These are phyloP conservation scores for Andrena camellia DNA, from an alignment of 2,888 invertebrate species.

Conservation along the genomic window DNA sequence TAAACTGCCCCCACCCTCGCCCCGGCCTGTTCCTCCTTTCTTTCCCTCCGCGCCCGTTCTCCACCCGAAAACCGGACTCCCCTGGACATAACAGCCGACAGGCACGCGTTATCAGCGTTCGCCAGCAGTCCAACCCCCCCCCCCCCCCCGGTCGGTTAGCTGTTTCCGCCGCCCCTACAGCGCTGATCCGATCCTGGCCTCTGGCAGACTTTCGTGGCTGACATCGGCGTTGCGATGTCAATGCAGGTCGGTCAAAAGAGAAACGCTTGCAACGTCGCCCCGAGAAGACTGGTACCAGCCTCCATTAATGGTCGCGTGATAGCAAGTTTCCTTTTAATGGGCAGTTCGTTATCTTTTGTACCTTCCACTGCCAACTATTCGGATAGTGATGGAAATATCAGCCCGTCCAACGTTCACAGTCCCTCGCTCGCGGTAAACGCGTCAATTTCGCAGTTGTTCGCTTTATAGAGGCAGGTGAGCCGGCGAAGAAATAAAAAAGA, in stretches of 20 bases:
- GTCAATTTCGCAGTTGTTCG: constrained; percentile 38
- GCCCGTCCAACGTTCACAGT: constrained; percentile 9
- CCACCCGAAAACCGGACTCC: constrained; percentile 75
- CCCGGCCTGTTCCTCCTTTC: constrained; percentile 13
- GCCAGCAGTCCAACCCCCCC: constrained; percentile 76
- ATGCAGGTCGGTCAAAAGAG: not conserved
- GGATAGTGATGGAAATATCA: constrained; percentile 32
- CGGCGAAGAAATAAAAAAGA: constrained; percentile 57
- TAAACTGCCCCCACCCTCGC: constrained; percentile 77
- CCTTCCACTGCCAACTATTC: constrained; percentile 1
- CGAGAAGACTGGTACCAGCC: too few relatives aligned
- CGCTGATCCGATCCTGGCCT: constrained; percentile 48
- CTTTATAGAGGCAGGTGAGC: constrained; percentile 32
- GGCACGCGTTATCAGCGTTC: constrained; percentile 83
- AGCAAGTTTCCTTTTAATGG: too few relatives aligned
- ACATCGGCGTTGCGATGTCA: not conserved
- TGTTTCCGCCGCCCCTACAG: constrained; percentile 38
- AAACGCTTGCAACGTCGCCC: not conserved
- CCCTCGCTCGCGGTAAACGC: not conserved
- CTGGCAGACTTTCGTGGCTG: constrained; percentile 32
- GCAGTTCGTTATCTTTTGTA: too few relatives aligned
- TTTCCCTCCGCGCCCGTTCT: constrained; percentile 43
- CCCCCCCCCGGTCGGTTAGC: constrained; percentile 42
- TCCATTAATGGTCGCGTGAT: too few relatives aligned
- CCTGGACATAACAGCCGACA: constrained; percentile 81